Conservation (phyloP, 2,797 vertebrate species). For the Sebastes matsubarae region DNA sequence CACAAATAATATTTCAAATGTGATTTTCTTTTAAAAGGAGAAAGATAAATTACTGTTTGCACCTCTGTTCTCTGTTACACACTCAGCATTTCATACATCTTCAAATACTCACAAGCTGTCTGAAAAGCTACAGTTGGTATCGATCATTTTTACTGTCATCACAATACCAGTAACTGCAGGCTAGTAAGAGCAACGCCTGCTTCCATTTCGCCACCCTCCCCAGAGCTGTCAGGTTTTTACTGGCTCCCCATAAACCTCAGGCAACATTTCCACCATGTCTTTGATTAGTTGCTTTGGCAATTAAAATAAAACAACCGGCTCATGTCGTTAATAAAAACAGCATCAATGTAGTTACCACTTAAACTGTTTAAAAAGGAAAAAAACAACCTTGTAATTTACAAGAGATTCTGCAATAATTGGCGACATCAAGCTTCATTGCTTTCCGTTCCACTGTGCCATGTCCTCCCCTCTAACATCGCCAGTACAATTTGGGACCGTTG, state of each 20-base stretch:
- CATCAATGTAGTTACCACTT: constrained; percentile 9
- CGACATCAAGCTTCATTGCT: constrained; percentile 30
- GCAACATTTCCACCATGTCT: constrained; percentile 35
- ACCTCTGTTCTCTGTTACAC: background rate
- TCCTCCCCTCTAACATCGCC: constrained; percentile 33
- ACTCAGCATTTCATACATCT: constrained; percentile 36
- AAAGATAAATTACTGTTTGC: constrained; percentile 19
- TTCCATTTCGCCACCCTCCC: constrained; percentile 38
- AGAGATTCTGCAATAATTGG: constrained; percentile 46
- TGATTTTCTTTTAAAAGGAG: constrained; percentile 25
- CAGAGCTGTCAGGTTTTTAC: constrained; percentile 54
- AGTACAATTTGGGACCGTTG: constrained; percentile 35
- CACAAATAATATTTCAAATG: constrained; percentile 15
- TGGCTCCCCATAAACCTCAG: constrained; percentile 45
- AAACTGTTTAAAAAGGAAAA: constrained; percentile 5
- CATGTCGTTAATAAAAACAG: constrained; percentile 28
- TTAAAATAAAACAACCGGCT: constrained; percentile 41
- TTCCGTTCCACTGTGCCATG: constrained; percentile 28
- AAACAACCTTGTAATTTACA: constrained; percentile 11
- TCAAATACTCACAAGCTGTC: constrained; percentile 49
- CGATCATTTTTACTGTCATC: constrained; percentile 63
- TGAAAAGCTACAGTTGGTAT: constrained; percentile 49
- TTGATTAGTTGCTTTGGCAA: constrained; percentile 43
- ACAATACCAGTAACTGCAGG: constrained; percentile 51
- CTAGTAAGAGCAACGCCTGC: constrained; percentile 42